Conservation (phyloP, 2,113 vertebrate genomes). For the Sciurus niger region DNA sequence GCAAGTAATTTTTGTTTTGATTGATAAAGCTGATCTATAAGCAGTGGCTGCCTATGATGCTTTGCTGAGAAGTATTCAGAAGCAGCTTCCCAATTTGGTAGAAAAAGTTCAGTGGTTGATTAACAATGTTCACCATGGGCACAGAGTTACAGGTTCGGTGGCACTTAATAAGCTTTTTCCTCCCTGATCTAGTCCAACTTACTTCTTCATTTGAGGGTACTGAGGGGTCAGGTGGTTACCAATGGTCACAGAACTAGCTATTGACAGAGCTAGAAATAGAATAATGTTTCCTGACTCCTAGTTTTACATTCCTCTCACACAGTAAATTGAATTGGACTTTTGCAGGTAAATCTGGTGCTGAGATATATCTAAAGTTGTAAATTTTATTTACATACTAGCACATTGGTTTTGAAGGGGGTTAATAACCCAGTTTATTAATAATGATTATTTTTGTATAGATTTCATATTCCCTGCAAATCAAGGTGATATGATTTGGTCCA, state of each 20-base stretch:
- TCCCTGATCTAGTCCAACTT: background rate
- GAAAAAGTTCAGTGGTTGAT: conserved; percentile 34
- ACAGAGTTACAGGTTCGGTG: background rate
- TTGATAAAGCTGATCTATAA: background rate
- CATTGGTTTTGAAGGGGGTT: conserved; percentile 32
- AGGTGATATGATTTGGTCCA: background rate
- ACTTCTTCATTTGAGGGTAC: conserved; percentile 38
- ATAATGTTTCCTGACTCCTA: conserved; percentile 38
- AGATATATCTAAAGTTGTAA: background rate
- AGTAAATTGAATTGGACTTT: conserved; percentile 45
- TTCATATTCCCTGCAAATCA: conserved; percentile 44
- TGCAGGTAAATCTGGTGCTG: conserved; percentile 22
- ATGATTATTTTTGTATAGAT: conserved; percentile 29
- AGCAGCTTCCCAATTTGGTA: conserved; percentile 3
- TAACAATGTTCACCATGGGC: background rate
- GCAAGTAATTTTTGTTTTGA: conserved; percentile 30
- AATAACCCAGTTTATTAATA: conserved; percentile 41
- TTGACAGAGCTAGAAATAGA: background rate
- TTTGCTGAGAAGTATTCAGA: conserved; percentile 42
- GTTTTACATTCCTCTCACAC: background rate
- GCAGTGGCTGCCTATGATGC: background rate
- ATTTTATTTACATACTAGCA: conserved; percentile 55
- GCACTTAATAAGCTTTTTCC: background rate
- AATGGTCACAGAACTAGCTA: background rate
- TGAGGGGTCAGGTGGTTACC: background rate